Evolutionary conservation across 2,113 vertebrate species (phyloP), one percentile per base, ranked within the genome.

Genomic region (Heptranchias perlo): DNA sequence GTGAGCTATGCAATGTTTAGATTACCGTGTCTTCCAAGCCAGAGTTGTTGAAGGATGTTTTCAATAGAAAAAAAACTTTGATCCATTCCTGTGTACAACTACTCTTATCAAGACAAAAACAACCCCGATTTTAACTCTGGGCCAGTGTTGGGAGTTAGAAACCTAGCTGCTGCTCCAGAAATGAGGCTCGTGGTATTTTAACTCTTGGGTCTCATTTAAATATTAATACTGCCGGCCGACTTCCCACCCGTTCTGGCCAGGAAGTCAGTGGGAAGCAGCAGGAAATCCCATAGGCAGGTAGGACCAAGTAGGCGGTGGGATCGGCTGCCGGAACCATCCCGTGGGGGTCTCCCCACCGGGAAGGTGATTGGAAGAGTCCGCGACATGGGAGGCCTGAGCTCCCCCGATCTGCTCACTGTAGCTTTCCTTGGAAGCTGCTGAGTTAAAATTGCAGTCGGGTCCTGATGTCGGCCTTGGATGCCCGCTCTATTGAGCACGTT

Each of bases 281-380:
- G 3, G 2, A 76, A 76, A 39, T 76, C 35, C 3, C 35, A 11
- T n/a, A n/a, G n/a, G n/a, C n/a, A n/a, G n/a, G n/a, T n/a, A n/a
- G n/a, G 73, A 16, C n/a, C n/a, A n/a, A 11, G n/a, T 76, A 14
- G 13, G 35, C 16, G 4, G 73, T 76, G 18, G 2, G 3, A n/a
- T 76, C n/a, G 35, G 31, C 31, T 76, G 35, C 73, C 35, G 11
- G 73, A 35, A 39, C n/a, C 13, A 11, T 76, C 95, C 96, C 97
- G 67, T 96, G 78, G 39, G 93, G 96, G 96, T 84, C 82, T 97
- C 64, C n/a, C 96, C 44, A 73, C 64, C 39, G 97, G 96, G 96
- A 96, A 96, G 97, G 96, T 92, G 3, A 58, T 58, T 5, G 58
- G 58, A 58, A 13, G 65, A 35, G 4, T 95, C 73, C 4, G 10